Percentiles rank a stretch among this genome's conserved stretches.
Evolutionary conservation across 2,888 invertebrate species (phyloP).

Genomic region (Artemia sinica): DNA sequence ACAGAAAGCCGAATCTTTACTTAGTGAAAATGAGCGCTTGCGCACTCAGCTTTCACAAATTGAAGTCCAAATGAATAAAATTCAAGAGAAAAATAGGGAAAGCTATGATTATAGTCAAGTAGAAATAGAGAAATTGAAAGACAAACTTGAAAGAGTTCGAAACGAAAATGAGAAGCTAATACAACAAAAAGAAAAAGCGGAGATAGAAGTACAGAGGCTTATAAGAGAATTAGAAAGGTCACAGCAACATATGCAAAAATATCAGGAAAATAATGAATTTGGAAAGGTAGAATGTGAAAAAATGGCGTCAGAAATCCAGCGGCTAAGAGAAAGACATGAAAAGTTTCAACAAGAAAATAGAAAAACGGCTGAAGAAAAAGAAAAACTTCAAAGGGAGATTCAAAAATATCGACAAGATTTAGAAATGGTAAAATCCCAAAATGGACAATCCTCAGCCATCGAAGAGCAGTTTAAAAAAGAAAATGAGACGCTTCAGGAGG

Average conservation of each 20-base stretch:
- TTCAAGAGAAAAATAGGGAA: constrained; percentile 26
- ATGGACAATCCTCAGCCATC: constrained; percentile 35
- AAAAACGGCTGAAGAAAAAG: constrained; percentile 24
- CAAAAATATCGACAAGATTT: constrained; percentile 24
- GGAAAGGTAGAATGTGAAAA: constrained; percentile 68
- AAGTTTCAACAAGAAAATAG: constrained; percentile 18
- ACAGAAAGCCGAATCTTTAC: constrained; percentile 31
- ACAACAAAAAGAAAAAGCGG: constrained; percentile 23
- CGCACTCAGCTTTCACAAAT: constrained; percentile 40
- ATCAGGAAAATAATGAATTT: constrained; percentile 62
- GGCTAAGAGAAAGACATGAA: constrained; percentile 11
- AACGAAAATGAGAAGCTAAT: constrained; percentile 19
- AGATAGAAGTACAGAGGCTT: constrained; percentile 25
- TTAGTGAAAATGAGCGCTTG: constrained; percentile 55
- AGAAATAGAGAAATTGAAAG: constrained; percentile 39
- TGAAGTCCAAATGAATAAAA: constrained; percentile 24
- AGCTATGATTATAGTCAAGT: constrained; percentile 31
- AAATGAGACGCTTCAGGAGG: constrained; percentile 38
- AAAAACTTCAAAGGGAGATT: constrained; percentile 26
- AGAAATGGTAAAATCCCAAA: constrained; percentile 22
- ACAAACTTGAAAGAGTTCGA: constrained; percentile 18
- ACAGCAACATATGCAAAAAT: constrained; percentile 61
- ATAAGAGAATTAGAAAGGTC: constrained; percentile 46
- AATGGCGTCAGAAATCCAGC: constrained; percentile 38
- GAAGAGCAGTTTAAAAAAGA: constrained; percentile 55